Base-by-base conservation (phyloP, 92 coral and sea anemone species). In the Galaxea fascicularis region DNA sequence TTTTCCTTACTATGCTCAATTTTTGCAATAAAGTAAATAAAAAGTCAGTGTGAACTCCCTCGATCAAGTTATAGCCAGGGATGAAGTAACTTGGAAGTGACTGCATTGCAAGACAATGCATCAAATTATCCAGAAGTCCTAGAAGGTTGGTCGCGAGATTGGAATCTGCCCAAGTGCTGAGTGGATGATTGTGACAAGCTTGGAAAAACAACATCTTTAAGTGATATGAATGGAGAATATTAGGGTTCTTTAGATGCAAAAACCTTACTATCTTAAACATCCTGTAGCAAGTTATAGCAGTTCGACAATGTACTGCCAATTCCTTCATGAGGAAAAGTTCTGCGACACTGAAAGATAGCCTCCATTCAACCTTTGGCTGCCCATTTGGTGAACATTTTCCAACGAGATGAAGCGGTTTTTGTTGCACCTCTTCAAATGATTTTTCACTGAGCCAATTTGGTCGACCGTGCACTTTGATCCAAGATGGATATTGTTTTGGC, bases 321-420 rank as follows among this genome's bases (percentile, higher is more conserved):
- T 78, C 72, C 66, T 81, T 27, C 29, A 73, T 10, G 17, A 89
- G 73, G 18, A 35, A 51, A 18, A 73, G 52, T 60, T 89, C 93
- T 29, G 85, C 79, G n/a, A 78, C 57, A 6, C 90, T 85, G 78
- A 89, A 89, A 22, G 93, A 89, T 3, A 89, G n/a, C 13, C 93
- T 78, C 93, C 93, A 89, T 20, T 89, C 90, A 17, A 89, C 56
- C 35, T 89, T 81, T 63, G 47, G 57, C 12, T 85, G 58, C 12
- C 86, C 89, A 10, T 64, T 41, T 17, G 83, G 58, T 45, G 89
- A 78, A 20, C 81, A 45, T 41, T 89, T 89, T 14, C 86, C 73
- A 4, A 89, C 93, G 14, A 89, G 39, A 58, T 89, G 87, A 49
- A 80, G 82, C 30, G 85, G 78, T n/a, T 52, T 59, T 8, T 79